These are phyloP conservation scores for Tolmerus cingulatus DNA, from an alignment of 2,888 invertebrate genomes.

Conservation along the genomic window DNA sequence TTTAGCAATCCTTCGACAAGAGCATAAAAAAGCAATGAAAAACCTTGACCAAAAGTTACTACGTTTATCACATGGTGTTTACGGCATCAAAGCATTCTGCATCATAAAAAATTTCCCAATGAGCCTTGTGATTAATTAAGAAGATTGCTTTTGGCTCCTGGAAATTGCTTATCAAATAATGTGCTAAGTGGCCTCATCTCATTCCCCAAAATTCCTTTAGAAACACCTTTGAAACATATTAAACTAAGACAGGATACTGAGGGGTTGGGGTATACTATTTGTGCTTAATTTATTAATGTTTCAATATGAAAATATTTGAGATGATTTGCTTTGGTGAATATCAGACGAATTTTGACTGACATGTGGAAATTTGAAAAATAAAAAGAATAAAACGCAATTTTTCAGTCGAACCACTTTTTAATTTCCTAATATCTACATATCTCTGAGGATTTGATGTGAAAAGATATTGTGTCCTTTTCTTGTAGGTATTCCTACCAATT, in stretches of 20 bases:
- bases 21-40: neutral
- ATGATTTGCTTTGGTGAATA: neutral
- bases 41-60: neutral
- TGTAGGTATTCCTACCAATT: neutral
- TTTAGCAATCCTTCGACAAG: neutral
- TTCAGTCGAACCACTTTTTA: neutral
- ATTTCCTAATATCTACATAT: neutral
- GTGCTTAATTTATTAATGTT: neutral
- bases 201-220: neutral
- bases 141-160: neutral
- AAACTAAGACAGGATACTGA: neutral
- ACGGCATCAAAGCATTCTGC: neutral
- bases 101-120: neutral
- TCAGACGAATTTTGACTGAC: neutral
- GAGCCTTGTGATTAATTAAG: neutral
- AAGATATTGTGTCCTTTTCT: neutral
- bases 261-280: neutral
- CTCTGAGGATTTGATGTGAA: neutral
- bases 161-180: neutral
- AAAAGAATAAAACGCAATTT: neutral
- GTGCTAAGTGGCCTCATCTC: neutral
- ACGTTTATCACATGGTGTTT: neutral
- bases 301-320: neutral
- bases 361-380: neutral
- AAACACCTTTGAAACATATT: neutral